Base-by-base conservation (phyloP, 2,113 vertebrate species). In the Heteronetta atricapilla region DNA sequence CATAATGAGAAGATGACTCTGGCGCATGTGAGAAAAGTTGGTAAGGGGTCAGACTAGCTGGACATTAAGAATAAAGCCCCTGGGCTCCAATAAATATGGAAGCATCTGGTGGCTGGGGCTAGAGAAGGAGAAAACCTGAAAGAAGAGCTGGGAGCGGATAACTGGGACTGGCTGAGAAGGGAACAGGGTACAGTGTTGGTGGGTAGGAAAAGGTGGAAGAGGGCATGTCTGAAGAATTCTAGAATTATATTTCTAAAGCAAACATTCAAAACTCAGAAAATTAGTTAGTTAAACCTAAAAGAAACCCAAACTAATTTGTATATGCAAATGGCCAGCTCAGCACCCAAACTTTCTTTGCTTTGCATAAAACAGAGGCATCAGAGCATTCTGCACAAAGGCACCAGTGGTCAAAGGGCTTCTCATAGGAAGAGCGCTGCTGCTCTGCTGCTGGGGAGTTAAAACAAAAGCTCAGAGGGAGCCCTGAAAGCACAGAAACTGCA, bases 401-500 rank as follows among this genome's bases (percentile, higher is more conserved):
- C 25, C 42, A 52, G 88, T 90, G 76, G 79, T 81, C 88, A 78
- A 52, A 81, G 23, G 28, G 34, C 48, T 93, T 82, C 75, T 95
- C n/a, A 8, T 15, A 40, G 1, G 3, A 33, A 59, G 23, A 95
- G 33, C 8, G 2, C 68, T 83, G 82, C 70, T 87, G 73, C 63
- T 73, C 33, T 90, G 19, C 76, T 93, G 64, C 82, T 81, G 75
- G 38, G 33, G 63, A 64, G 55, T 63, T 93, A 66, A 86, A 94
- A 82, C 50, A 95, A 92, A 44, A 86, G 79, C 91, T 93, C 63
- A 56, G 87, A 69, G 59, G 63, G 82, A 97, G 85, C 73, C 86
- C 77, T 84, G 75, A 88, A 95, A 92, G 94, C 68, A 68, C 91
- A 94, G 91, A 96, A 88, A 62, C 93, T 96, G 73, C 93, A 94